phyloP scores from a whole-genome alignment of 1,140 invertebrate species.

The Argopecten irradians region DNA sequence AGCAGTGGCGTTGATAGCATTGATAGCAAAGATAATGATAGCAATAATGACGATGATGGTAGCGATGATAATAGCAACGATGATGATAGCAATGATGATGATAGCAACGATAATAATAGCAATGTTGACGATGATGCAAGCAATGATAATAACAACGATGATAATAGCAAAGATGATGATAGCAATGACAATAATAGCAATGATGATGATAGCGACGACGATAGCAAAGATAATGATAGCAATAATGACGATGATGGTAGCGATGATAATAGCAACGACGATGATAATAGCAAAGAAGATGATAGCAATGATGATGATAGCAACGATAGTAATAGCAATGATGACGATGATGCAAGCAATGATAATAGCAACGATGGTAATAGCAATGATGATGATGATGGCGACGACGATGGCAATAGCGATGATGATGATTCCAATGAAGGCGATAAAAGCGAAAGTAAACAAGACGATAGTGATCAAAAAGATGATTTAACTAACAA shows the following conservation, averaged over 20 bases:
- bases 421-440: background rate
- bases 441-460: background rate
- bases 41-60: background rate
- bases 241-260: constrained; percentile 31
- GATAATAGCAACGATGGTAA: constrained; percentile 43
- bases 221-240: constrained; percentile 40
- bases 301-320: background rate
- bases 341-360: background rate
- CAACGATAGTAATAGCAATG: background rate
- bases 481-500: constrained; percentile 32
- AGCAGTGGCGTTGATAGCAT: background rate
- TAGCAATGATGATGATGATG: too few relatives aligned
- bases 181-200: background rate
- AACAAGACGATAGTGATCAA: constrained; percentile 28
- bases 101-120: too few relatives aligned
- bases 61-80: background rate
- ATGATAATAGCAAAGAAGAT: too few relatives aligned
- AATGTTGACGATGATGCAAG: constrained; percentile 30
- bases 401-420: too few relatives aligned
- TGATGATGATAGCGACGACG: background rate
- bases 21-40: background rate
- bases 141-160: constrained; percentile 43
- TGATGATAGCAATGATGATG: background rate
- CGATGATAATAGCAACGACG: background rate
- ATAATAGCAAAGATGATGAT: constrained; percentile 29